phyloP scores from a whole-genome alignment of 2,888 invertebrate species.

The Cylloceria caligata region DNA sequence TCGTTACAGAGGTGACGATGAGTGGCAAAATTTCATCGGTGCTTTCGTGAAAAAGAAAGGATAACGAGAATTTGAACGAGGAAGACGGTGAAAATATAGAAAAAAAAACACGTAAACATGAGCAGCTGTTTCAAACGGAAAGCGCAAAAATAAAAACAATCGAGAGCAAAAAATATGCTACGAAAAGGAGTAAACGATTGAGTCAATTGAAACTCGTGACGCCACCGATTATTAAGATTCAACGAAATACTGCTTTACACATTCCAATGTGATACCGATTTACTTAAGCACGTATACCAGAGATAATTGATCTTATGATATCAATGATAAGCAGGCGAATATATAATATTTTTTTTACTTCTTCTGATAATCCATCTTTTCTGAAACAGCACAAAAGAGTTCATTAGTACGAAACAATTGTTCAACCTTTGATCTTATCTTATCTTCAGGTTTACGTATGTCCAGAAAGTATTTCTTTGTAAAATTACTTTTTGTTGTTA shows the following conservation, averaged over 20 bases:
- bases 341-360: no score
- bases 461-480: no score
- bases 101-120: not conserved
- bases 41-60: slow-evolving; percentile 31
- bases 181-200: slow-evolving; percentile 8
- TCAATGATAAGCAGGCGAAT: not conserved
- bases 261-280: not conserved
- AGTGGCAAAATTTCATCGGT: slow-evolving; percentile 25
- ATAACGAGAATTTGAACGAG: slow-evolving; percentile 29
- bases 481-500: no score
- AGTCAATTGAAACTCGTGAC: slow-evolving; percentile 4
- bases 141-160: not conserved
- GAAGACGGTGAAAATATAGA: slow-evolving; percentile 28
- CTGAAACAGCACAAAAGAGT: not conserved
- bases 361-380: not conserved
- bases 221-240: not conserved
- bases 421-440: no score
- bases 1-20: slow-evolving; percentile 16
- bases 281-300: not conserved
- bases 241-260: not conserved
- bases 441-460: no score
- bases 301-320: not conserved
- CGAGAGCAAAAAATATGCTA: not conserved
- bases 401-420: not conserved
- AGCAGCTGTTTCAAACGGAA: not conserved